Conservation (phyloP, 2,113 vertebrate genomes). For the Cichladusa arquata region DNA sequence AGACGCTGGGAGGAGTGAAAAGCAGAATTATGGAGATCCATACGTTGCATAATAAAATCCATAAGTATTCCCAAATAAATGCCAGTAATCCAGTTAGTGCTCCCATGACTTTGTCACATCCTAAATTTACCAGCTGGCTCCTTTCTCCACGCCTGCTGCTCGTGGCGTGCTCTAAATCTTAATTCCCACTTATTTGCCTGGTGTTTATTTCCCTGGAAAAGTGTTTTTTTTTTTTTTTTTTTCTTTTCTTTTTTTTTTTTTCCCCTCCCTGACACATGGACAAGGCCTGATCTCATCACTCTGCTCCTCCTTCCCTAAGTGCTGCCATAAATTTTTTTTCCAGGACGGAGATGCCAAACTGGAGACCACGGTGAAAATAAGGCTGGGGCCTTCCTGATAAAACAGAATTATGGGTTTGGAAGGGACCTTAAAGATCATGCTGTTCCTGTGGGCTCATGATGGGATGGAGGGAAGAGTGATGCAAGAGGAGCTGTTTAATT, state of each 20-base stretch:
- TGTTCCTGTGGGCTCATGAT: neutral
- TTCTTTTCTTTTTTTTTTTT: neutral
- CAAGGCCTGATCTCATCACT: neutral
- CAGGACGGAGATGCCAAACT: accelerated
- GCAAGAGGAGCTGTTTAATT: conserved; percentile 14
- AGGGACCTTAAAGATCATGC: neutral
- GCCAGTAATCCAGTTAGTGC: conserved; percentile 47
- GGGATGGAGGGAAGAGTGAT: neutral
- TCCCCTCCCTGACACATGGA: neutral
- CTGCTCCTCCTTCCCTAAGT: neutral
- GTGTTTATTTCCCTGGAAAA: conserved; percentile 31
- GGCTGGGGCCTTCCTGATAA: neutral
- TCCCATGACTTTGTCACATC: conserved; percentile 10
- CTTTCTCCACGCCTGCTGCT: neutral
- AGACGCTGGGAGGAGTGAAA: neutral
- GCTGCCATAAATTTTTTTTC: neutral
- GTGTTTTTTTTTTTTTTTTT: neutral
- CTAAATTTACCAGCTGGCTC: conserved; percentile 46
- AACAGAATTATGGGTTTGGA: neutral
- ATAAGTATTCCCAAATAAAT: conserved; percentile 45
- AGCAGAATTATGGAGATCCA: conserved; percentile 45
- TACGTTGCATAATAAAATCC: conserved; percentile 32
- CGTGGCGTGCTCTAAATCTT: neutral
- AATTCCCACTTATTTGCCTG: conserved; percentile 37
- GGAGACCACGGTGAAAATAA: neutral